A percentile compares a stretch with the other conserved stretches of the same genome.
phyloP scores from a whole-genome alignment of 2,797 vertebrate genomes.

The Anolis apletophallus region DNA sequence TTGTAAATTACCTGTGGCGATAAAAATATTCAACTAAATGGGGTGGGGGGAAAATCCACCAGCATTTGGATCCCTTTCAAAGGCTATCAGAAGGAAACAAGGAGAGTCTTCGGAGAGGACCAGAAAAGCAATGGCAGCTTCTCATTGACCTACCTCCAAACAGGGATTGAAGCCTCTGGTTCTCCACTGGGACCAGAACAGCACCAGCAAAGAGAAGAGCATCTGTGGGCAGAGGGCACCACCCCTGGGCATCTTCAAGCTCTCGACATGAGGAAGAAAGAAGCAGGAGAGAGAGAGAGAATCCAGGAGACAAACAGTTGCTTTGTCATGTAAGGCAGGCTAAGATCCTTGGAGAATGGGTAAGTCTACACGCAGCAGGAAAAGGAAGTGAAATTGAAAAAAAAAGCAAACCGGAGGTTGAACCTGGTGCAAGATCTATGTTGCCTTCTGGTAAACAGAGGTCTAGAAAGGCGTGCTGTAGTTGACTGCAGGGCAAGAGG shows the following conservation, averaged over 20 bases:
- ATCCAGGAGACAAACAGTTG: no score
- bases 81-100: neutral
- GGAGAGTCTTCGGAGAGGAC: neutral
- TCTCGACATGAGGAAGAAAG: neutral
- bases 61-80: neutral
- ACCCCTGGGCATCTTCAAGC: slow-evolving; percentile 61
- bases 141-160: slow-evolving; percentile 71
- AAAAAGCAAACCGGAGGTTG: neutral
- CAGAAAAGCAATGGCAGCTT: neutral
- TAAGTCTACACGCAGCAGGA: accelerated
- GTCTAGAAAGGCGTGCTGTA: no score
- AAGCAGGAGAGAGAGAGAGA: accelerated
- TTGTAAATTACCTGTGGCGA: no score
- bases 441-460: neutral
- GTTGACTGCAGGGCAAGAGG: slow-evolving; percentile 20
- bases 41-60: no score
- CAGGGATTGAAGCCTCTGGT: slow-evolving; percentile 60
- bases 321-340: neutral
- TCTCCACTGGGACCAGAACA: slow-evolving; percentile 46
- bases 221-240: neutral
- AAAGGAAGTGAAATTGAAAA: slow-evolving; percentile 59
- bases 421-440: neutral
- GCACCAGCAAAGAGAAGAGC: slow-evolving; percentile 23
- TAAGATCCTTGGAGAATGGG: no score
- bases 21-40: no score